Conservation (phyloP, 23 tunicate genomes). For the Ciona savignyi region DNA sequence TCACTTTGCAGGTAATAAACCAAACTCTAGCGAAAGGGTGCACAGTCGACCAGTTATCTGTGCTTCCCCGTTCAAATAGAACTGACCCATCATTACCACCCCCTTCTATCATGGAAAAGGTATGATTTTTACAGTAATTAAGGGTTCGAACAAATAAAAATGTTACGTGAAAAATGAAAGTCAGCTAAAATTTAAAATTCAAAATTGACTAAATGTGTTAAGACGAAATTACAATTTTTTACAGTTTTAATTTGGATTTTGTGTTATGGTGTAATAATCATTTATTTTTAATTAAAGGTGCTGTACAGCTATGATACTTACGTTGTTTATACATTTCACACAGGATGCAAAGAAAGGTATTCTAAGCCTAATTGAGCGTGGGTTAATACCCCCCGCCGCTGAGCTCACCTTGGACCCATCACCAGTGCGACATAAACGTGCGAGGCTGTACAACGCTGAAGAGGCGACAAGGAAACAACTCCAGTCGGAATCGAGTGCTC, state of each 20-base stretch:
- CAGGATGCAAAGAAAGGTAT: conserved; percentile 96
- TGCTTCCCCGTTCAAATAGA: conserved; percentile 69
- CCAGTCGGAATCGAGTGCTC: conserved; percentile 34
- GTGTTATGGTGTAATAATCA: too few species aligned
- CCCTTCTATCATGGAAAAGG: conserved; percentile 84
- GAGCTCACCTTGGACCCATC: conserved; percentile 83
- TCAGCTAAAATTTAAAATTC: too few species aligned
- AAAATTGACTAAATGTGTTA: too few species aligned
- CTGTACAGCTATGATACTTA: too few species aligned
- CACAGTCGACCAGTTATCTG: conserved; percentile 60
- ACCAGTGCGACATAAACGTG: conserved; percentile 82
- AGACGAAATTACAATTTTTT: too few species aligned
- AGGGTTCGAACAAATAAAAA: too few species aligned
- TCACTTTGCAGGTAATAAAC: conserved; percentile 17
- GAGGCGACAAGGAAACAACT: conserved; percentile 31
- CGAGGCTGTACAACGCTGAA: conserved; percentile 41
- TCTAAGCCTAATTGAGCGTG: conserved; percentile 86
- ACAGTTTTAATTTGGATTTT: too few species aligned
- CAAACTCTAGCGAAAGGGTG: conserved; percentile 36
- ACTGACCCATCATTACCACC: conserved; percentile 72
- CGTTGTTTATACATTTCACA: too few species aligned
- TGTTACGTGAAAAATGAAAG: too few species aligned
- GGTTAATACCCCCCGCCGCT: conserved; percentile 93
- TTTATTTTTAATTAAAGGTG: too few species aligned
- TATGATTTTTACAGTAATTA: too few species aligned